Conservation (phyloP, 23 tunicate species). For the Styela clava region DNA sequence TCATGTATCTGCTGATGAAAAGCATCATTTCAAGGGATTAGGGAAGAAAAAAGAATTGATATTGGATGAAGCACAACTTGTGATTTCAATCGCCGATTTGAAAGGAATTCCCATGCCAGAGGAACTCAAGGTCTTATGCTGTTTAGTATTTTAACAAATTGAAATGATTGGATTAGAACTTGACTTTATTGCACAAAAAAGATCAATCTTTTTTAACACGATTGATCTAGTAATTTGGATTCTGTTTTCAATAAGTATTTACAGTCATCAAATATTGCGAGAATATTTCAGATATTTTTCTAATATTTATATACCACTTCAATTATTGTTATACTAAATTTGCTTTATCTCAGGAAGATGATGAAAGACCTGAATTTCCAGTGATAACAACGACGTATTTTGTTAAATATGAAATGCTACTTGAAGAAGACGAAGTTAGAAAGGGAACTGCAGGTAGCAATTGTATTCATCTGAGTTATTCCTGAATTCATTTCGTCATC, state of each 20-base stretch:
- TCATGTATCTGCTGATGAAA: conserved; percentile 71
- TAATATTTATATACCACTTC: too few relatives aligned
- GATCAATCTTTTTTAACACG: too few relatives aligned
- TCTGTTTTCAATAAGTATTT: too few relatives aligned
- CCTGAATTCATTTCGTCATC: too few relatives aligned
- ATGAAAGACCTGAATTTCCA: conserved; percentile 70
- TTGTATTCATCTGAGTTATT: background rate
- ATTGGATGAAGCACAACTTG: conserved; percentile 57
- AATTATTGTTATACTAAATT: too few relatives aligned
- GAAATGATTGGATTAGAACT: too few relatives aligned
- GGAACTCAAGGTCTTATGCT: conserved; percentile 49
- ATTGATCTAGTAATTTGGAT: too few relatives aligned
- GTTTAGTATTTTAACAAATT: background rate
- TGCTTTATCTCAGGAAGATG: conserved; percentile 55
- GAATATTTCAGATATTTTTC: too few relatives aligned
- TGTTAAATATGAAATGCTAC: conserved; percentile 62
- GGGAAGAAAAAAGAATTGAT: conserved; percentile 67
- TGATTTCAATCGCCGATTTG: conserved; percentile 35
- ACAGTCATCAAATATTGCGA: too few relatives aligned
- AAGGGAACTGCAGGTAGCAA: background rate
- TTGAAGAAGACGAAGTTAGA: background rate
- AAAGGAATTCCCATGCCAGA: conserved; percentile 78
- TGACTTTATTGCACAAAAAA: too few relatives aligned
- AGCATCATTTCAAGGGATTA: conserved; percentile 75
- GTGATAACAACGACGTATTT: conserved; percentile 44